Conservation (phyloP, 2,888 invertebrate species). For the Caenorhabditis becei region DNA sequence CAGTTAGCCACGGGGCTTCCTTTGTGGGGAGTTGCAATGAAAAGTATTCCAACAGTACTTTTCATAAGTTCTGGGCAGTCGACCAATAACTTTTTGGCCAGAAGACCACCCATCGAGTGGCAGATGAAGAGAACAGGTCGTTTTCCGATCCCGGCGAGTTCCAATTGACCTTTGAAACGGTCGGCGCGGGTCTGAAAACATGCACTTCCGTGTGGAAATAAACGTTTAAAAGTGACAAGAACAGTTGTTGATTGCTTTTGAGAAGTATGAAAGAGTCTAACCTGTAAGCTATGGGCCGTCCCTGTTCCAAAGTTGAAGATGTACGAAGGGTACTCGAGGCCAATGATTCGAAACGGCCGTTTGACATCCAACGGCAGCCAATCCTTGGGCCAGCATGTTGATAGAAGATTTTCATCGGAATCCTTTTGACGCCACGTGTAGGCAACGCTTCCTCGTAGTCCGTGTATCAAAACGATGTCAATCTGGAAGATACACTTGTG, state of each 20-base stretch:
- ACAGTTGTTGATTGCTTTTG: no score
- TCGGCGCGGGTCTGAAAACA: slow-evolving; percentile 67
- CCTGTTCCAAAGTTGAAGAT: slow-evolving; percentile 73
- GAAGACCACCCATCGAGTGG: slow-evolving; percentile 79
- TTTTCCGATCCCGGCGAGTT: slow-evolving; percentile 73
- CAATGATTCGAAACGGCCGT: slow-evolving; percentile 74
- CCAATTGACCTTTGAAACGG: slow-evolving; percentile 67
- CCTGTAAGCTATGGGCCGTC: slow-evolving; percentile 69
- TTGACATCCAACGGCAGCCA: slow-evolving; percentile 76
- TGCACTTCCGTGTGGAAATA: neutral
- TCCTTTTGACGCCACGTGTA: slow-evolving; percentile 80
- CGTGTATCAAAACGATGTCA: slow-evolving; percentile 79
- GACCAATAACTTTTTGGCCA: slow-evolving; percentile 76
- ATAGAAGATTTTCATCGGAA: slow-evolving; percentile 62
- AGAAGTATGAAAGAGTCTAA: slow-evolving; percentile 17
- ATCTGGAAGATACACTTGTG: slow-evolving; percentile 46
- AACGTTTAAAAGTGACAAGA: neutral
- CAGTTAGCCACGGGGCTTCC: slow-evolving; percentile 77
- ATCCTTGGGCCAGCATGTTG: slow-evolving; percentile 79
- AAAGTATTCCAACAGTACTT: slow-evolving; percentile 73
- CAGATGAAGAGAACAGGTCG: slow-evolving; percentile 78
- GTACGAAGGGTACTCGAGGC: slow-evolving; percentile 77
- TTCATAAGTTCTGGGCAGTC: slow-evolving; percentile 68
- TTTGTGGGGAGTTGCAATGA: slow-evolving; percentile 79
- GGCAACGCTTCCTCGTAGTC: slow-evolving; percentile 75